phyloP scores from a whole-genome alignment of 2,888 invertebrate genomes.

The Eilema caniola region DNA sequence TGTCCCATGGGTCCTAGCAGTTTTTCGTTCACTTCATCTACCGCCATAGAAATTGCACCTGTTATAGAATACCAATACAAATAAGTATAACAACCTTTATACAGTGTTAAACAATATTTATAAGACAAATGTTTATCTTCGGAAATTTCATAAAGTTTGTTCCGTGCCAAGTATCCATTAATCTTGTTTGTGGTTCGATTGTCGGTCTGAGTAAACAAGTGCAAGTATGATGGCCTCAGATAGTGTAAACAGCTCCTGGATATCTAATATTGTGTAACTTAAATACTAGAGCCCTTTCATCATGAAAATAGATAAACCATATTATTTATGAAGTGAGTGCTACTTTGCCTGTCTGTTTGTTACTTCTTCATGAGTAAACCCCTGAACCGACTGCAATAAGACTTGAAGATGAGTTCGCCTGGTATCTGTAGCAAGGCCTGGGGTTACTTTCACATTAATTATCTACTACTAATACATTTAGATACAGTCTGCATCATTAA shows the following conservation, averaged over 20 bases:
- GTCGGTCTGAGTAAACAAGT: constrained; percentile 54
- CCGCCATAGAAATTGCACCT: constrained; percentile 95
- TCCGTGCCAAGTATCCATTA: constrained; percentile 59
- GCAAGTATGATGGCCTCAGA: constrained; percentile 37
- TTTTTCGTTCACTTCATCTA: constrained; percentile 92
- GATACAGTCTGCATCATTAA: too few species aligned
- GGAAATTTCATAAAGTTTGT: constrained; percentile 48
- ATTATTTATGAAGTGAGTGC: neutral
- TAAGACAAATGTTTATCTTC: constrained; percentile 36
- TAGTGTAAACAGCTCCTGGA: constrained; percentile 18
- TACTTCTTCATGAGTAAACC: neutral
- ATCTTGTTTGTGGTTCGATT: constrained; percentile 57
- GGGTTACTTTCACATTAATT: neutral
- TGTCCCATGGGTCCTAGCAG: constrained; percentile 89
- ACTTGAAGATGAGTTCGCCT: neutral
- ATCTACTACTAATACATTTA: too few species aligned
- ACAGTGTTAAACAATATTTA: constrained; percentile 29
- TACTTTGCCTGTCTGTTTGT: neutral
- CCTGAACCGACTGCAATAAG: neutral
- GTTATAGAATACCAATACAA: constrained; percentile 55
- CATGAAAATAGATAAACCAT: neutral
- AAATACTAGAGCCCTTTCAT: constrained; percentile 6
- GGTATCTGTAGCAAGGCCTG: neutral
- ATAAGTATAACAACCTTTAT: constrained; percentile 5
- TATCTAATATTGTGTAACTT: constrained; percentile 4